phyloP scores from a whole-genome alignment of 2,113 vertebrate species.

The Atherinomorus stipes region DNA sequence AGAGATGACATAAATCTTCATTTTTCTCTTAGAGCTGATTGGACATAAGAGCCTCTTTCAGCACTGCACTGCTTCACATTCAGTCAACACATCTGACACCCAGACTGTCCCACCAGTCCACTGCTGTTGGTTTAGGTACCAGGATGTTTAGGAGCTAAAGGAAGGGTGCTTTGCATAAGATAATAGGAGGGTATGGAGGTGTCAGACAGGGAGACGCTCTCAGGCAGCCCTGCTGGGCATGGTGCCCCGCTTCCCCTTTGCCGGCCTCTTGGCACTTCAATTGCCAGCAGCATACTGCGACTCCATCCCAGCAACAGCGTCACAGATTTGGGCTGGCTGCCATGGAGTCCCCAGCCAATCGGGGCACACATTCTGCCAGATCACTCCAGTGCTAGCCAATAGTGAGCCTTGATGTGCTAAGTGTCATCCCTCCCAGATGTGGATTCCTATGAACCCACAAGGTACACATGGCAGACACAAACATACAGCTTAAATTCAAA shows the following conservation, averaged over 20 bases:
- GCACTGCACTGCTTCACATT: background rate
- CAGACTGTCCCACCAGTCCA: background rate
- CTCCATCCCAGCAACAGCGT: conserved; percentile 80
- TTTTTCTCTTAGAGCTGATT: background rate
- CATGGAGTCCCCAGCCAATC: conserved; percentile 63
- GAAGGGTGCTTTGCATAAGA: conserved; percentile 6
- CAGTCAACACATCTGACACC: background rate
- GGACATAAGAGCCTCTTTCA: background rate
- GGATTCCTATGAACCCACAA: conserved; percentile 73
- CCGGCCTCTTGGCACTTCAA: conserved; percentile 51
- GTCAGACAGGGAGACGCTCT: conserved; percentile 52
- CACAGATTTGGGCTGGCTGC: conserved; percentile 64
- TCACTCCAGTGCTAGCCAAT: conserved; percentile 66
- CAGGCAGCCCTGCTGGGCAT: conserved; percentile 55
- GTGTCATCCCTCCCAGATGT: conserved; percentile 66
- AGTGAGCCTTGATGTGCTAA: conserved; percentile 20
- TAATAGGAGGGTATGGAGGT: background rate
- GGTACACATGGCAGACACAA: conserved; percentile 52
- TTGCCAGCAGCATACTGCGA: conserved; percentile 58
- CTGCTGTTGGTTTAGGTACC: background rate
- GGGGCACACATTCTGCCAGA: conserved; percentile 39
- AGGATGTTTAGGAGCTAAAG: conserved; percentile 20
- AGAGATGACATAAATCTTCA: background rate
- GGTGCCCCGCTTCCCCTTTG: conserved; percentile 52
- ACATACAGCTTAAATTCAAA: conserved; percentile 3